Evolutionary conservation across 2,113 vertebrate species (phyloP), one percentile per base, ranked within the genome.

Genomic region (Nesoenas mayeri): DNA sequence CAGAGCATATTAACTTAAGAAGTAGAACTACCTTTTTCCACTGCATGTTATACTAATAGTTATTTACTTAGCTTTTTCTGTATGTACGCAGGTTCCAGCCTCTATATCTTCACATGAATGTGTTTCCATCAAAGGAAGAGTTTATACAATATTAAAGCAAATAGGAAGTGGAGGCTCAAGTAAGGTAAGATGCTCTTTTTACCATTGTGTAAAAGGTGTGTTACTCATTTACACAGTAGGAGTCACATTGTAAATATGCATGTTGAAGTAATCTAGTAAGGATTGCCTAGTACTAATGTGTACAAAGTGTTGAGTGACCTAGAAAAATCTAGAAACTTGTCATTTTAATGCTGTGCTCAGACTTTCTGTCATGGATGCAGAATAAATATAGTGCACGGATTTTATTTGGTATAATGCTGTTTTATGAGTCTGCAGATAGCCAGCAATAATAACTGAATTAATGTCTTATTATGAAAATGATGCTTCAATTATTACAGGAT

Each of bases 131-230:
- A 99, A 99, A 85, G 98, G 98, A 95, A 98, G 93, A 90, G 97
- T 98, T 87, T 99, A 99, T 97, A 98, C 98, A 83, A 97, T 99
- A 79, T 97, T 99, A 77, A 99, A 99, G 93, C 98, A 99, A 97
- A 99, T 99, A 93, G 99, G 99, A 62, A 98, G 98, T 36, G 99
- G 99, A 88, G 99, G 99, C 65, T 99, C 99, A 17, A 99, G 99
- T 97, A 99, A 99, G 99, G 99, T 98, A 97, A 97, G 90, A 58
- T 69, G 11, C 42, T 66, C 12, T 48, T 88, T 40, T 85, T 25
- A 38, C 15, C 14, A 61, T 73, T 66, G 19, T 38, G 56, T 15
- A 20, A 78, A 40, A 47, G 44, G 44, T 44, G 19, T 47, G 44
- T 40, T 16, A 11, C 15, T 94, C 2, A 11, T 31, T 79, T 53